Evolutionary conservation across 2,888 invertebrate genomes (phyloP).

Genomic region (Entomobrya proxima): DNA sequence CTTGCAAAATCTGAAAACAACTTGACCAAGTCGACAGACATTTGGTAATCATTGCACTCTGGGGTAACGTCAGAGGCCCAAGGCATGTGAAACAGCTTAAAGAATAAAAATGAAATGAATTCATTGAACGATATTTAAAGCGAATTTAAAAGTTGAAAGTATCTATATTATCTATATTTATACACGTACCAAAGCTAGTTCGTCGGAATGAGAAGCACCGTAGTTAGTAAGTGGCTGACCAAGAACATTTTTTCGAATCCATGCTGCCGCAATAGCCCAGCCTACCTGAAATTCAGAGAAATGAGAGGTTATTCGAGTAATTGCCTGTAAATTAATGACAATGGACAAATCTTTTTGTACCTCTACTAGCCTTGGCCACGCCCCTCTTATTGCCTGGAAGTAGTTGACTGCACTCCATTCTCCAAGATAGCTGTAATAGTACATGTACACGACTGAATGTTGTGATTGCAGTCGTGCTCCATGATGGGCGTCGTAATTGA

Average conservation of each 20-base stretch:
- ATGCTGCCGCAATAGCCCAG: slow-evolving; percentile 61
- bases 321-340: too few relatives aligned
- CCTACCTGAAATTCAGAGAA: slow-evolving; percentile 28
- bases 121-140: neutral
- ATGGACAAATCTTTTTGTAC: neutral
- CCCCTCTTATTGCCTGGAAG: slow-evolving; percentile 62
- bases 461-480: slow-evolving; percentile 61
- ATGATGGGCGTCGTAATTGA: slow-evolving; percentile 61
- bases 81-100: slow-evolving; percentile 25
- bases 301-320: too few relatives aligned
- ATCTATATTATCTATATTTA: slow-evolving; percentile 66
- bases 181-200: slow-evolving; percentile 62
- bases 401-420: slow-evolving; percentile 67
- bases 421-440: slow-evolving; percentile 66
- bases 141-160: slow-evolving; percentile 3
- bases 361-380: slow-evolving; percentile 62
- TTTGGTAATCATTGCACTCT: slow-evolving; percentile 65
- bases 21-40: slow-evolving; percentile 68
- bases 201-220: slow-evolving; percentile 65
- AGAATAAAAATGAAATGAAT: too few relatives aligned
- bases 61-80: slow-evolving; percentile 60
- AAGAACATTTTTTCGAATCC: slow-evolving; percentile 61
- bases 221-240: slow-evolving; percentile 62
- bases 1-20: slow-evolving; percentile 65
- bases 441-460: slow-evolving; percentile 63